phyloP scores from a whole-genome alignment of 1,140 invertebrate species.

The Lamellibrachia luymesi region DNA sequence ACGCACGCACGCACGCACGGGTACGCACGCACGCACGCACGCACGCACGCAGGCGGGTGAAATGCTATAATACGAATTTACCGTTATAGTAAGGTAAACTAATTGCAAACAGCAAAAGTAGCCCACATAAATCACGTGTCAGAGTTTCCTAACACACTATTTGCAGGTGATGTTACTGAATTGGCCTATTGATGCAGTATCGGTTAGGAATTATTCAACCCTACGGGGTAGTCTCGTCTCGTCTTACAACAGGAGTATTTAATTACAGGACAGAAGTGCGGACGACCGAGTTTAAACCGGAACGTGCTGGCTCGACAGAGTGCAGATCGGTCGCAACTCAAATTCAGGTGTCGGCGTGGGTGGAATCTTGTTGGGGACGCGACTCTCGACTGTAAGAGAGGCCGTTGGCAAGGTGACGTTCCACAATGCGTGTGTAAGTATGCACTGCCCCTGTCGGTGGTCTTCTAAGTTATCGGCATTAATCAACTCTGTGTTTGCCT shows the following conservation, averaged over 20 bases:
- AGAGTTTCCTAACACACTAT: no score
- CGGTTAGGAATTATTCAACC: not conserved
- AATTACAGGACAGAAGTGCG: not conserved
- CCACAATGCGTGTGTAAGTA: not conserved
- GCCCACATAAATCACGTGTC: no score
- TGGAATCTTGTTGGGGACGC: not conserved
- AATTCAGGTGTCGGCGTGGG: not conserved
- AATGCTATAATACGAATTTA: no score
- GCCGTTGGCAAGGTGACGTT: not conserved
- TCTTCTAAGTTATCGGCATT: not conserved
- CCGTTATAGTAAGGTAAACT: no score
- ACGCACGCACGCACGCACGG: no score
- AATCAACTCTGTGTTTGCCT: not conserved
- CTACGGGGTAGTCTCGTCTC: not conserved
- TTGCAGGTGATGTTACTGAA: no score
- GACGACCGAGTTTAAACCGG: not conserved
- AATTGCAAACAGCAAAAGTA: no score
- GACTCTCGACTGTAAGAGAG: not conserved
- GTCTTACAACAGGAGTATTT: not conserved
- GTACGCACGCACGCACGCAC: no score
- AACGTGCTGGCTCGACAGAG: not conserved
- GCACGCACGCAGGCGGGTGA: no score
- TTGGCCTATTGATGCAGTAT: not conserved
- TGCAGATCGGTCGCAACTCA: not conserved
- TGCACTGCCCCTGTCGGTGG: not conserved